Percentiles rank a stretch among this genome's conserved stretches.
These are phyloP conservation scores for Agrochola litura DNA, from an alignment of 2,888 invertebrate genomes.

Conservation along the genomic window DNA sequence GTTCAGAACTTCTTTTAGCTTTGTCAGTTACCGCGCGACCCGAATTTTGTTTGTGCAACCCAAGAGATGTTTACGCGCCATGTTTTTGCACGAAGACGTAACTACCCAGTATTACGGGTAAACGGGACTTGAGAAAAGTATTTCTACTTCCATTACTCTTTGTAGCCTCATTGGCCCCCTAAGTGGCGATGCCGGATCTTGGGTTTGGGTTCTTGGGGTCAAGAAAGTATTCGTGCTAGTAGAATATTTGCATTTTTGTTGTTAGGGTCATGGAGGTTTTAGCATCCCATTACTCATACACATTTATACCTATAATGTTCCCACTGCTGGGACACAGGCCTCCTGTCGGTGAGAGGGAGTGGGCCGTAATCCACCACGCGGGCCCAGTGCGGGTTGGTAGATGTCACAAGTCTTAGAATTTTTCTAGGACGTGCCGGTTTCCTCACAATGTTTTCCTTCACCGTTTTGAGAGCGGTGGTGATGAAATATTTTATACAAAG, in stretches of 20 bases:
- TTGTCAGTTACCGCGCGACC: conserved; percentile 53
- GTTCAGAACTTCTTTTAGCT: conserved; percentile 47
- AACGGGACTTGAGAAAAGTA: conserved; percentile 47
- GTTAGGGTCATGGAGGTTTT: background rate
- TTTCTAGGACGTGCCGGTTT: too few species aligned
- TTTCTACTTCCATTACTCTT: conserved; percentile 40
- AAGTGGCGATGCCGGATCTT: conserved; percentile 32
- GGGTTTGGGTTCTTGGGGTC: conserved; percentile 12
- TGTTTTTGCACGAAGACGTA: conserved; percentile 54
- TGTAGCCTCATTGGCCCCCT: conserved; percentile 43
- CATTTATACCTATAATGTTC: background rate
- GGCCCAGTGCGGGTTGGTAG: too few species aligned
- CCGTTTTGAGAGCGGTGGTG: too few species aligned
- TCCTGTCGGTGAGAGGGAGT: too few species aligned
- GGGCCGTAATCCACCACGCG: too few species aligned
- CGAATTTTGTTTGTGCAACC: conserved; percentile 61
- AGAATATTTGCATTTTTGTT: conserved; percentile 18
- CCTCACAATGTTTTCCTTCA: too few species aligned
- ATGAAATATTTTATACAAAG: too few species aligned
- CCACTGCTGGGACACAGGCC: too few species aligned
- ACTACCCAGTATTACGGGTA: conserved; percentile 39
- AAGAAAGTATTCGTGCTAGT: background rate
- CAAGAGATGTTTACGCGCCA: conserved; percentile 52
- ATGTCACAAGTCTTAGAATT: too few species aligned
- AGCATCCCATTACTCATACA: background rate